A percentile compares a stretch with the other conserved stretches of the same genome.
Evolutionary conservation across 2,797 vertebrate genomes (phyloP).

Genomic region (Rhinophrynus dorsalis): DNA sequence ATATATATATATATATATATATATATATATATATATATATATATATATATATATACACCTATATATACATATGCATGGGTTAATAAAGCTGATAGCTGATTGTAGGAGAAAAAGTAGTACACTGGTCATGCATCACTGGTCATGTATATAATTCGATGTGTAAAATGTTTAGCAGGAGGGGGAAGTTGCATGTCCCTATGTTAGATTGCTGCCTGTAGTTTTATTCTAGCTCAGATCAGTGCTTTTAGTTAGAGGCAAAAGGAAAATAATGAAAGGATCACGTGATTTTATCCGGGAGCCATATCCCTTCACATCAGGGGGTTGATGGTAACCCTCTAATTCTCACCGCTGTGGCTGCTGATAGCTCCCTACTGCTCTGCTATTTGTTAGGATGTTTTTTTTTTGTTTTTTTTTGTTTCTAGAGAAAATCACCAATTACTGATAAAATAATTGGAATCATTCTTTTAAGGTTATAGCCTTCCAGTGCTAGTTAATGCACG

Average conservation of each 20-base stretch:
- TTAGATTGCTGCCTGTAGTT: not conserved
- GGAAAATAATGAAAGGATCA: conserved; percentile 11
- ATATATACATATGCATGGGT: too few species aligned
- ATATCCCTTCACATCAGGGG: conserved; percentile 2
- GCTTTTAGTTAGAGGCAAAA: conserved; percentile 8
- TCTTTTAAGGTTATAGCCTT: not conserved
- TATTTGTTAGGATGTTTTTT: conserved; percentile 8
- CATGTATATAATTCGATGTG: too few species aligned
- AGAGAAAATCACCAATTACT: conserved; percentile 2
- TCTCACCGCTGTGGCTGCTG: not conserved
- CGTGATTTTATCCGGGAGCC: not conserved
- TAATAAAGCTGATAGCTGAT: too few species aligned
- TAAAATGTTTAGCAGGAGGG: not conserved
- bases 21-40: too few species aligned
- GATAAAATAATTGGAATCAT: conserved; percentile 8
- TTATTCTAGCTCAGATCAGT: conserved; percentile 18
- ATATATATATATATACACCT: too few species aligned
- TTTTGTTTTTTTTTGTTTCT: too few species aligned
- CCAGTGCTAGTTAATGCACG: not conserved
- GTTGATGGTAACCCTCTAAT: conserved; percentile 2
- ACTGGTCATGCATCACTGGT: too few species aligned
- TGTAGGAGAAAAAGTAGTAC: too few species aligned
- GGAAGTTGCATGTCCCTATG: not conserved
- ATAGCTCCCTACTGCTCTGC: not conserved
- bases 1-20: too few species aligned